Evolutionary conservation across 2,113 vertebrate genomes (phyloP), one percentile per base, ranked within the genome.

Genomic region (Campylorhamphus procurvoides): DNA sequence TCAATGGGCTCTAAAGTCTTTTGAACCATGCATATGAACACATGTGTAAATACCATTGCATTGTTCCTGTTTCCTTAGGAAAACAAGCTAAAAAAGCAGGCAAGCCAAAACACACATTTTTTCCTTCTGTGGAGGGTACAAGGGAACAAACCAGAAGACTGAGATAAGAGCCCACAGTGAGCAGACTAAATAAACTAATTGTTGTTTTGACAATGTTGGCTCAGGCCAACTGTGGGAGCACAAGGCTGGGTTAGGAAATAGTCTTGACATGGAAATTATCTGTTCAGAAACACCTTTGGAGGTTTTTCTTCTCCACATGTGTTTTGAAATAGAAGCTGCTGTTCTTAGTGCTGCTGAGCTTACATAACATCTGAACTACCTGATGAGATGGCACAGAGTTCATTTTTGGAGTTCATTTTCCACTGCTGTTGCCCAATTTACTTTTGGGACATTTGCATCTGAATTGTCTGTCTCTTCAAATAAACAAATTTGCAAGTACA

Each of bases 31-130:
- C 28, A 39, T 28, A 40, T 85, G 58, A 40, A 76, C 59, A 53
- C 46, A 62, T 27, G 47, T 8, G 40, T 5, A 95, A 91, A 94
- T 58, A 88, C 31, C 76, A 90, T 5, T 87, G 79, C 79, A 80
- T 77, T 93, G 86, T 66, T 81, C 79, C 50, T 40, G 52, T 47
- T 94, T 94, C 86, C 86, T 90, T 81, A 77, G 73, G 80, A 94
- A 95, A 89, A 35, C 33, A 74, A 88, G 63, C 46, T 63, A 58
- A 94, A 95, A 96, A 74, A 7, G 27, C 47, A 74, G 72, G 77
- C 75, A 69, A 94, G 85, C 86, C 88, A 92, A 95, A 95, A 63
- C 35, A 94, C 72, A 86, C 72, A 44, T 42, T 95, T 66, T 62
- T 84, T 64, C 58, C 68, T 86, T 92, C 80, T 81, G n/a, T 23